A percentile compares a stretch with the other conserved stretches of the same genome.
phyloP scores from a whole-genome alignment of 2,797 vertebrate species.

The Parauchenoglanis punctatus region DNA sequence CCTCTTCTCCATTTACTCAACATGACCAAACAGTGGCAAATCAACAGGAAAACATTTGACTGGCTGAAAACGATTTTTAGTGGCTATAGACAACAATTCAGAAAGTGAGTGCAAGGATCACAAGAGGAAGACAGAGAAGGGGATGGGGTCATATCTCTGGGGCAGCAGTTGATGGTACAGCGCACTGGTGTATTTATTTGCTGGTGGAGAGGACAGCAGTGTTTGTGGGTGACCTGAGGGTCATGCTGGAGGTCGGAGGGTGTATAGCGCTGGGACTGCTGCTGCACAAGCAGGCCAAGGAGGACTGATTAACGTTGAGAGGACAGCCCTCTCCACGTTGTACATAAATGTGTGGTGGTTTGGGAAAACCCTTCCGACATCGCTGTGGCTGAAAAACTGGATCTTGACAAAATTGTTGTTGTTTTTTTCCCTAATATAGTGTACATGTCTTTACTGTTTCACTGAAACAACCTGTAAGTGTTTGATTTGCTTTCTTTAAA shows the following conservation, averaged over 20 bases:
- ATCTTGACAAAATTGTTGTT: neutral
- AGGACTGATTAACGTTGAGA: conserved; percentile 58
- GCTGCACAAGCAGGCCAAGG: conserved; percentile 62
- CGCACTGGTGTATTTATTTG: conserved; percentile 80
- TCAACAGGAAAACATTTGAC: neutral
- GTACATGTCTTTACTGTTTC: neutral
- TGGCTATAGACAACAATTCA: neutral
- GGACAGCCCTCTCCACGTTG: conserved; percentile 29
- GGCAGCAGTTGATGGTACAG: conserved; percentile 65
- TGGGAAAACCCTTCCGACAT: neutral
- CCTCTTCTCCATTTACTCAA: neutral
- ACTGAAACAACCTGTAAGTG: neutral
- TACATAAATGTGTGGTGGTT: neutral
- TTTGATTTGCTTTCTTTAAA: neutral
- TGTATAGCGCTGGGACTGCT: conserved; percentile 46
- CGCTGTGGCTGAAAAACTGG: neutral
- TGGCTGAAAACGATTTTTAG: neutral
- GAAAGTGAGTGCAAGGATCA: conserved; percentile 35
- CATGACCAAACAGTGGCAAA: neutral
- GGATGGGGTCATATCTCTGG: conserved; percentile 61
- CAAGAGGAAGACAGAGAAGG: conserved; percentile 52
- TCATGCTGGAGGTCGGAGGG: conserved; percentile 72
- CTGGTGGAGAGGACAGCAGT: conserved; percentile 73
- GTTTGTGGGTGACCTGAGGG: conserved; percentile 77
- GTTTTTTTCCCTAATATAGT: neutral